Evolutionary conservation across 2,797 vertebrate species (phyloP).

Genomic region (Simalia tracyae): DNA sequence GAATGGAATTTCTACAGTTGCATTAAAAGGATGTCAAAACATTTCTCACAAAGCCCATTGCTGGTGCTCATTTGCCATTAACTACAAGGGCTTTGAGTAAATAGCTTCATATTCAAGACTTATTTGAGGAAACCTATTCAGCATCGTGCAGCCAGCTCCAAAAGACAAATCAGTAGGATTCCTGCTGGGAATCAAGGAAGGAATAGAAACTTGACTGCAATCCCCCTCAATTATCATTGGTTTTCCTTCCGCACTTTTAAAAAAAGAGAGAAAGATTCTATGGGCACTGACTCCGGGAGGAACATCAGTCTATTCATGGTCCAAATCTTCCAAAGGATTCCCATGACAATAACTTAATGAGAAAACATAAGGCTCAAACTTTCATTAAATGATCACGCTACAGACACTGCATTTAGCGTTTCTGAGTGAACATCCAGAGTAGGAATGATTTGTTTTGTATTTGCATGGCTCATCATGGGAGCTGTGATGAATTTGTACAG

Average conservation of each 20-base stretch:
- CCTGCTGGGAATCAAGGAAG: neutral
- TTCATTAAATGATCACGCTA: neutral
- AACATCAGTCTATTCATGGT: neutral
- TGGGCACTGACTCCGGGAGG: neutral
- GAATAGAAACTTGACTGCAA: neutral
- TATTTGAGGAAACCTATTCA: neutral
- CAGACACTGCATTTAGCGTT: neutral
- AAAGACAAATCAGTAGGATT: neutral
- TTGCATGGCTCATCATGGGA: neutral
- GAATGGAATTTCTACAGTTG: neutral
- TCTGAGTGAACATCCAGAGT: neutral
- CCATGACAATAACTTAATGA: neutral
- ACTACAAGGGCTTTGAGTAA: neutral
- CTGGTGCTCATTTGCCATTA: neutral
- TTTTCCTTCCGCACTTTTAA: neutral
- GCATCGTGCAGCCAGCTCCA: neutral
- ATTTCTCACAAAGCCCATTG: neutral
- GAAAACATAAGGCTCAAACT: neutral
- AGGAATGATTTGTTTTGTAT: neutral
- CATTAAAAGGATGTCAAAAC: neutral
- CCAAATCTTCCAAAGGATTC: neutral
- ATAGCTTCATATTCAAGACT: neutral
- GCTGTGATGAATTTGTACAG: neutral
- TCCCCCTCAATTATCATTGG: neutral
- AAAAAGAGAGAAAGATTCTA: neutral